Conservation (phyloP, 64 coral and sea anemone genomes). For the Montipora efflorescens region DNA sequence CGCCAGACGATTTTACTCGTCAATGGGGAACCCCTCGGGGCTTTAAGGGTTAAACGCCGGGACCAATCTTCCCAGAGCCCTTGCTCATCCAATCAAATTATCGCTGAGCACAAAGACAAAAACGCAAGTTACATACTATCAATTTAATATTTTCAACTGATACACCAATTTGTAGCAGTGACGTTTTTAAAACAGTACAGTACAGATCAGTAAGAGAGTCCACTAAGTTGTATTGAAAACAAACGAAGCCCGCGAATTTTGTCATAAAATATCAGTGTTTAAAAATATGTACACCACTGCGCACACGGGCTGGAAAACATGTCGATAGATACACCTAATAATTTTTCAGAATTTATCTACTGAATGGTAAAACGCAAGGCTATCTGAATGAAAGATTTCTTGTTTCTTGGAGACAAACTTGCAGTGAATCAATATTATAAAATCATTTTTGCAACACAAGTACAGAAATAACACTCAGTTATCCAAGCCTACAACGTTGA, state of each 20-base stretch:
- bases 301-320: constrained; percentile 9
- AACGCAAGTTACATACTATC: background rate
- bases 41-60: too few species aligned
- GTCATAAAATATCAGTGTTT: constrained; percentile 59
- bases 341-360: constrained; percentile 13
- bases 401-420: background rate
- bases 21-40: too few species aligned
- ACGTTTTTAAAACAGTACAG: constrained; percentile 29
- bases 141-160: constrained; percentile 44
- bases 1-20: too few species aligned
- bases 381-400: background rate
- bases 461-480: background rate
- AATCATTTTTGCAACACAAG: background rate
- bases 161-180: constrained; percentile 53
- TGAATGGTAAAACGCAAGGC: constrained; percentile 32
- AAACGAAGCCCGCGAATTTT: constrained; percentile 30
- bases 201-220: background rate
- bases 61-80: too few species aligned
- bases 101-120: background rate
- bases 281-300: constrained; percentile 62
- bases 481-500: too few species aligned
- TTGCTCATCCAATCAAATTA: too few species aligned
- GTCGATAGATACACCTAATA: constrained; percentile 37
- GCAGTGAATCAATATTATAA: constrained; percentile 2
- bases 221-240: background rate